These are phyloP conservation scores for Salmo trutta DNA, from an alignment of 2,797 vertebrate species.

Conservation along the genomic window DNA sequence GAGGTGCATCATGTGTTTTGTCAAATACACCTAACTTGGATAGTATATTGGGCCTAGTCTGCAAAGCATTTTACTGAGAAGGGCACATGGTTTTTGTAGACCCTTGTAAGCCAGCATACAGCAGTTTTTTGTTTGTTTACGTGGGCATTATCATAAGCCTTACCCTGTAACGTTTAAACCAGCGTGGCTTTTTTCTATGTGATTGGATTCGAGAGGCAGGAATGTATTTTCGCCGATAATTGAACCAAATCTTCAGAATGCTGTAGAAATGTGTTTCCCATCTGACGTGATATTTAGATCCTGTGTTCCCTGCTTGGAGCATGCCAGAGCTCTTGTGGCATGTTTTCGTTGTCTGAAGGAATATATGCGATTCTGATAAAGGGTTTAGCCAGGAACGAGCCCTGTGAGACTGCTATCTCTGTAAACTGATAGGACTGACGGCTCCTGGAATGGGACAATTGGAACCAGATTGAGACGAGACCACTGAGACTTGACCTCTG, in stretches of 20 bases:
- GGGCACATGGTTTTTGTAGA: slow-evolving; percentile 44
- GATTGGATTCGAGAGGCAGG: slow-evolving; percentile 60
- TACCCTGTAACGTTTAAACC: slow-evolving; percentile 39
- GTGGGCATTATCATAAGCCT: slow-evolving; percentile 52
- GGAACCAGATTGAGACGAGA: slow-evolving; percentile 49
- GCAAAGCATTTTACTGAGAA: slow-evolving; percentile 39
- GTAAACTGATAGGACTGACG: slow-evolving; percentile 37
- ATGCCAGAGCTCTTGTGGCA: slow-evolving; percentile 65
- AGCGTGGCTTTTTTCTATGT: slow-evolving; percentile 55
- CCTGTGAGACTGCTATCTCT: slow-evolving; percentile 40
- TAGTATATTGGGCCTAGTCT: slow-evolving; percentile 31
- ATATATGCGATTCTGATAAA: slow-evolving; percentile 65
- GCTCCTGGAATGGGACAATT: slow-evolving; percentile 42
- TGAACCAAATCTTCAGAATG: slow-evolving; percentile 72
- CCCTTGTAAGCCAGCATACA: slow-evolving; percentile 20
- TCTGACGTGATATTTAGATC: slow-evolving; percentile 63
- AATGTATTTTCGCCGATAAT: slow-evolving; percentile 77
- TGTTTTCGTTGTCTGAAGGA: slow-evolving; percentile 75
- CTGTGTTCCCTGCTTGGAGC: slow-evolving; percentile 45
- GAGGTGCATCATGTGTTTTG: not conserved
- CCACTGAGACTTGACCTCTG: not conserved
- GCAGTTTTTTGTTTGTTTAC: slow-evolving; percentile 50
- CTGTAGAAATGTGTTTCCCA: slow-evolving; percentile 62
- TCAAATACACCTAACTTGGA: not conserved
- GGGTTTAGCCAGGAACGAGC: slow-evolving; percentile 63